Evolutionary conservation across 2,797 vertebrate genomes (phyloP).

Genomic region (Helicolenus hilgendorfi): DNA sequence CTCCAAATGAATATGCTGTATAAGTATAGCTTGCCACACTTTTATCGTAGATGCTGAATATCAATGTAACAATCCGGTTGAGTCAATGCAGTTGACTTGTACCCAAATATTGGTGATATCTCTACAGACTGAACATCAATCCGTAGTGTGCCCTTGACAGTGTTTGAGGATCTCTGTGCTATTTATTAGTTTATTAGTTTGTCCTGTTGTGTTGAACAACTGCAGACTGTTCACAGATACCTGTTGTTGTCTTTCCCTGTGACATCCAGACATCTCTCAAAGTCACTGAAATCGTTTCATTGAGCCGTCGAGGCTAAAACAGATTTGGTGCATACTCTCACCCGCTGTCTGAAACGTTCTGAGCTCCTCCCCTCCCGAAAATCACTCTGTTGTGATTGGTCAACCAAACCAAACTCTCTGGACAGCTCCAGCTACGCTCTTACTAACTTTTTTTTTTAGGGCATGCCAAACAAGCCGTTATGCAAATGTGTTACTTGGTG

Average conservation of each 20-base stretch:
- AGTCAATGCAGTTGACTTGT: not conserved
- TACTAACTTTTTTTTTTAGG: not conserved
- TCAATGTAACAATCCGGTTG: not conserved
- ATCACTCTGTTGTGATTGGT: no score
- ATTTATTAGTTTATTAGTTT: not conserved
- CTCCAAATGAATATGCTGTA: not conserved
- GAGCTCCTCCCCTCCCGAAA: no score
- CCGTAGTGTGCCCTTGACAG: not conserved
- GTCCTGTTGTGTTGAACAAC: not conserved
- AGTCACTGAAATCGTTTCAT: not conserved
- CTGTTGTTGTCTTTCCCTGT: not conserved
- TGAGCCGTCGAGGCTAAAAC: not conserved
- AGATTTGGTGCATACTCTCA: no score
- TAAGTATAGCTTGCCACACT: not conserved
- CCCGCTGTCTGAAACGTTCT: no score
- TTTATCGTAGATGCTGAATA: not conserved
- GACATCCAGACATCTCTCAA: not conserved
- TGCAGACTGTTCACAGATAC: not conserved
- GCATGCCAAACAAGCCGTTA: fast-evolving
- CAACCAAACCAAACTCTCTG: not conserved
- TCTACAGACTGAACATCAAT: not conserved
- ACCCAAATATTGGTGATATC: not conserved
- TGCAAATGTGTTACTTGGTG: not conserved
- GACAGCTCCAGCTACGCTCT: not conserved
- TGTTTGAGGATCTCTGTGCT: not conserved